Conservation (phyloP, 2,113 vertebrate species). For the Pelvicachromis taeniatus region DNA sequence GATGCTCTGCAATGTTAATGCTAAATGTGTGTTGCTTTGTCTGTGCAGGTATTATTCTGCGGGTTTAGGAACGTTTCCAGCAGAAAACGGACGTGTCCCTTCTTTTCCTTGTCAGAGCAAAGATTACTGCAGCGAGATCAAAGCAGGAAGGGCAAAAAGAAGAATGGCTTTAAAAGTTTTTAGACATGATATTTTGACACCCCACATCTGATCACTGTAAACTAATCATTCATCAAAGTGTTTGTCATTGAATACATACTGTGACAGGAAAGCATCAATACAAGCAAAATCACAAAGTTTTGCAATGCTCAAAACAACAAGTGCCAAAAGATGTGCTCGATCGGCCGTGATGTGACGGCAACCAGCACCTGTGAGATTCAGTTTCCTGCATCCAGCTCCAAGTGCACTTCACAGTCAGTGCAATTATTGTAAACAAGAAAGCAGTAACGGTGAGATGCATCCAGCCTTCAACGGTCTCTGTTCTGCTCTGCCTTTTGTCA, state of each 20-base stretch:
- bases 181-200: not conserved
- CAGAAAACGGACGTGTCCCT: not conserved
- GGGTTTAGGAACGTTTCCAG: not conserved
- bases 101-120: not conserved
- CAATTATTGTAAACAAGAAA: conserved; percentile 6
- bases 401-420: not conserved
- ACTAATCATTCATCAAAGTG: not conserved
- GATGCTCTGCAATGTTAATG: not conserved
- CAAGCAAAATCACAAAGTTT: accelerated
- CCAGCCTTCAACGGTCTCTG: not conserved
- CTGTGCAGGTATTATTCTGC: not conserved
- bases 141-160: not conserved
- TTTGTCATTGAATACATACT: not conserved
- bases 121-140: not conserved
- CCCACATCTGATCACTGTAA: not conserved
- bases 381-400: not conserved
- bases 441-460: not conserved
- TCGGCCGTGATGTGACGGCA: no score
- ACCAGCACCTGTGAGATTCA: not conserved
- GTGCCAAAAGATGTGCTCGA: accelerated
- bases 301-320: not conserved
- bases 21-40: not conserved
- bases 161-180: not conserved
- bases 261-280: not conserved
- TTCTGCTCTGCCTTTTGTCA: not conserved